Evolutionary conservation across 2,797 vertebrate species (phyloP), one percentile per base, ranked within the genome.

Genomic region (Xenentodon cancila): DNA sequence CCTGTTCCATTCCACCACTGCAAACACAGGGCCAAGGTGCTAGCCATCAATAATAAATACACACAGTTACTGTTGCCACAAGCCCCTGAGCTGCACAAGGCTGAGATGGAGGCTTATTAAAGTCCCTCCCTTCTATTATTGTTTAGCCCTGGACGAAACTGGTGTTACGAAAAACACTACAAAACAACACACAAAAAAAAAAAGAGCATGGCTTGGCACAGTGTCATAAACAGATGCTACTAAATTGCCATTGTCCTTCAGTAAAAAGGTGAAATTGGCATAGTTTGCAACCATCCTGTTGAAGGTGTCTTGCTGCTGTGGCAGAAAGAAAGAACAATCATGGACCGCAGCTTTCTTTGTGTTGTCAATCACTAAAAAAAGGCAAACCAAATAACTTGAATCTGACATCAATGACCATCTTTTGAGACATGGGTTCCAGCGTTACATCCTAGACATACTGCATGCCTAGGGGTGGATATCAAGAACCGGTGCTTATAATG

Each of bases 11-110:
- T 84, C 68, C 71, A 75, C 74, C 59, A 75, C 74, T 80, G 86
- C 87, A 91, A 90, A 91, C 86, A 86, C 59, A 57, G 71, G 87
- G 65, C 87, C 85, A 84, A 89, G 88, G 88, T 88, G 82, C 87
- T 62, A 68, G 80, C 81, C 85, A 90, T 89, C 84, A 91, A 90
- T 90, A 90, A 91, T 84, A 88, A 78, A 89, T 90, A 84, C 73
- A 85, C 81, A 83, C 77, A 82, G 79, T 88, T 81, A 87, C 88
- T 82, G 88, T 82, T 86, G 81, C 87, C 87, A 88, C 88, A 82
- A 83, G 79, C 82, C 84, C 81, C 82, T 73, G 75, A 87, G 82
- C 86, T 83, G 73, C 82, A 78, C 59, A 6, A 70, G 58, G 75
- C 75, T 57, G 81, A 80, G 83, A 88, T 72, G 72, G 72, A 82